Percentiles rank a stretch among this genome's conserved stretches.
Conservation (phyloP, 2,797 vertebrate species). For the Hydrolagus colliei region DNA sequence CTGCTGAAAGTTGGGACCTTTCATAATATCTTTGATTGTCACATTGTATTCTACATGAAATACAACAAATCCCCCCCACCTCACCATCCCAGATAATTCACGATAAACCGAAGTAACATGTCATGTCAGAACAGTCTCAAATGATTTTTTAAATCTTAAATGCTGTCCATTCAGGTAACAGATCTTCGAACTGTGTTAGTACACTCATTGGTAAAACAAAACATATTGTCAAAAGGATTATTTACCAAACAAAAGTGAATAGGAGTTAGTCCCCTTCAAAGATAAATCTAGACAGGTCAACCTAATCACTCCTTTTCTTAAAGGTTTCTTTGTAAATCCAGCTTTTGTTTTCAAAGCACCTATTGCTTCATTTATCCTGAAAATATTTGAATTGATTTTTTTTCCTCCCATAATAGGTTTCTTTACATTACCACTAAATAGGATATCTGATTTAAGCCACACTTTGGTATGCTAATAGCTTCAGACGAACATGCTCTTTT, state of each 20-base stretch:
- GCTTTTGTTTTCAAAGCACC: not conserved
- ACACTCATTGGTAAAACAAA: no score
- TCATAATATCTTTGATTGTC: no score
- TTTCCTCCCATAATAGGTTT: not conserved
- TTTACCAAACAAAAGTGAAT: no score
- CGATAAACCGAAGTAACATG: no score
- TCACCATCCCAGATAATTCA: no score
- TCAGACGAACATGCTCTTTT: not conserved
- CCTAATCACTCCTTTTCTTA: not conserved
- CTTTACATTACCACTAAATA: not conserved
- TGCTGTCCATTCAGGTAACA: not conserved
- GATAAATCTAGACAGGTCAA: not conserved
- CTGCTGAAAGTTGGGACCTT: no score
- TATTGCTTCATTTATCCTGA: not conserved
- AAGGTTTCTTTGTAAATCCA: not conserved
- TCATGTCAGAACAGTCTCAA: no score
- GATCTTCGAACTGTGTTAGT: not conserved
- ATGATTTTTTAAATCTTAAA: no score
- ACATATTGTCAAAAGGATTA: not conserved
- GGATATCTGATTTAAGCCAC: not conserved
- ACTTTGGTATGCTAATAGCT: not conserved
- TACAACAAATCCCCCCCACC: no score
- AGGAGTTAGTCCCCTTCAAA: not conserved
- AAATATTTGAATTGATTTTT: not conserved
- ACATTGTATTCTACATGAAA: no score